Conservation (phyloP, 1,140 invertebrate species). For the Triops longicaudatus region DNA sequence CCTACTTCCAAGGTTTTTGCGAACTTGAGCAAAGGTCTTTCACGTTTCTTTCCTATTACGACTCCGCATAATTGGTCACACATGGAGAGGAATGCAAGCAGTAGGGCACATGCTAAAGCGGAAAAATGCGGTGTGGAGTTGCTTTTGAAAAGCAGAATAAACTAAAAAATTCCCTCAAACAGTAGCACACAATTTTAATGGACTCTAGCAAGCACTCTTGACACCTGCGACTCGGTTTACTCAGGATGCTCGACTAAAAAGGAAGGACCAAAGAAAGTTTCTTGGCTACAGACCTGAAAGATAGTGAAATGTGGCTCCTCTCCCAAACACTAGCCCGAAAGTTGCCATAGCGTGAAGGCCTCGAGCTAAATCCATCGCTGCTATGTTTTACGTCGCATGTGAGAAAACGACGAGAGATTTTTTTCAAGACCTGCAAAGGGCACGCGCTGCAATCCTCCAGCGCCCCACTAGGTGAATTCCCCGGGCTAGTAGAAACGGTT, state of each 20-base stretch:
- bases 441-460: too few species aligned
- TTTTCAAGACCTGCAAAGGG: background rate
- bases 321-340: background rate
- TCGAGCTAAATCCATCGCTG: background rate
- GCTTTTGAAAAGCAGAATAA: background rate
- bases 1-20: background rate
- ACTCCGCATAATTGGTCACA: background rate
- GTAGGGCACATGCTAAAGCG: background rate
- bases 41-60: constrained; percentile 2
- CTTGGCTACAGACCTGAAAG: background rate
- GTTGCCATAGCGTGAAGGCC: background rate
- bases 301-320: background rate
- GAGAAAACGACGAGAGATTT: background rate
- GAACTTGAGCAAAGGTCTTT: background rate
- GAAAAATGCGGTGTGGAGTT: background rate
- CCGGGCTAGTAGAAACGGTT: too few species aligned
- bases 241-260: background rate
- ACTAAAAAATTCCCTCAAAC: background rate
- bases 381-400: background rate
- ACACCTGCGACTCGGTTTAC: background rate
- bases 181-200: background rate
- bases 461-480: too few species aligned
- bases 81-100: background rate
- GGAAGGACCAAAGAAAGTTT: background rate
- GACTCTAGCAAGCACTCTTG: background rate